Percentiles rank a stretch among this genome's conserved stretches.
phyloP scores from a whole-genome alignment of 92 coral and sea anemone species.

The Pocillopora grandis region DNA sequence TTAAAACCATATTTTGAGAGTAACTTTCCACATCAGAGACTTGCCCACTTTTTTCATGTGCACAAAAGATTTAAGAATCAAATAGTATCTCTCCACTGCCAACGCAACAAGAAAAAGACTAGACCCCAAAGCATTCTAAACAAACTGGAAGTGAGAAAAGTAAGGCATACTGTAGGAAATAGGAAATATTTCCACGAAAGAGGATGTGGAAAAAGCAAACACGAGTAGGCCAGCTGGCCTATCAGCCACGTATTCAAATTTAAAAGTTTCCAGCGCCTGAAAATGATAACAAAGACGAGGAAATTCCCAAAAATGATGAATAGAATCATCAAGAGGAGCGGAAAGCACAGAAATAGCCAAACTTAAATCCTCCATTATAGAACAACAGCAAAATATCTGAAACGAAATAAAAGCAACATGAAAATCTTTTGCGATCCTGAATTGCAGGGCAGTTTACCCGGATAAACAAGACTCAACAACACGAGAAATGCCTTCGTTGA shows the following conservation, averaged over 20 bases:
- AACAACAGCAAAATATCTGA: no score
- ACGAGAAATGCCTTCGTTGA: no score
- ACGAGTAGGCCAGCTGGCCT: constrained; percentile 4
- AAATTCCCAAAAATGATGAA: constrained; percentile 16
- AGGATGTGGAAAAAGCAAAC: not conserved
- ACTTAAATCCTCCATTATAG: no score
- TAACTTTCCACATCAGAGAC: constrained; percentile 20
- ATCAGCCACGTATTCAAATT: constrained; percentile 9
- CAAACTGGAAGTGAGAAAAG: not conserved
- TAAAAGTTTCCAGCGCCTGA: constrained; percentile 9
- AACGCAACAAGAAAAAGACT: constrained; percentile 19
- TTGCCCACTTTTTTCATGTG: constrained; percentile 5
- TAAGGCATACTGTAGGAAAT: not conserved
- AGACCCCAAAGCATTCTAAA: constrained; percentile 17
- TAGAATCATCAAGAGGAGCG: not conserved
- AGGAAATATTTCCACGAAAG: constrained; percentile 1
- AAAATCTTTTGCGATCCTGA: no score
- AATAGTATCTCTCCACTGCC: constrained; percentile 33
- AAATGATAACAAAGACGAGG: constrained; percentile 14
- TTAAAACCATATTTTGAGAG: not conserved
- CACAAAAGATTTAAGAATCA: constrained; percentile 33
- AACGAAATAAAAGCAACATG: no score
- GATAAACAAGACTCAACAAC: no score
- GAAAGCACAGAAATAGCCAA: not conserved
- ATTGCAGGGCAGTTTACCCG: no score